Percentiles rank a stretch among this genome's conserved stretches.
These are phyloP conservation scores for Strix aluco DNA, from an alignment of 2,113 vertebrate genomes.

Conservation along the genomic window DNA sequence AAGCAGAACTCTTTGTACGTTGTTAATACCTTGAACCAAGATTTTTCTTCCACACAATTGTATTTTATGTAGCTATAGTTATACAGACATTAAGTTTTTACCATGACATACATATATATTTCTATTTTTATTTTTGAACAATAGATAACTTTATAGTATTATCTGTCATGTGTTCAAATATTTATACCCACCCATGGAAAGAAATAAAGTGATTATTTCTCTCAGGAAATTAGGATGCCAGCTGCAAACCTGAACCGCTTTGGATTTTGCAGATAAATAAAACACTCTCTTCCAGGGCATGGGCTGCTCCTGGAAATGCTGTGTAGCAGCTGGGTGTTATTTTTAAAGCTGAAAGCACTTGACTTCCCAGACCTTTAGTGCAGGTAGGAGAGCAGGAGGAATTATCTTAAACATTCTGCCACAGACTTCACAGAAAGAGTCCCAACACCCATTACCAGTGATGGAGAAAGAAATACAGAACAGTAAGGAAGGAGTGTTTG, in stretches of 20 bases:
- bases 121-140: not conserved
- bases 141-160: not conserved
- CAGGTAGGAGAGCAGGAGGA: not conserved
- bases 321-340: not conserved
- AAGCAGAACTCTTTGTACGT: not conserved
- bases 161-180: not conserved
- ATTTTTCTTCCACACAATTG: not conserved
- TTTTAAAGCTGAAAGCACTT: not conserved
- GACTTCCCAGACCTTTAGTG: not conserved
- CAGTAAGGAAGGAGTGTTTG: fast-evolving
- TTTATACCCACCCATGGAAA: not conserved
- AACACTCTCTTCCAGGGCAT: fast-evolving
- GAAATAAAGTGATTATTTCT: not conserved
- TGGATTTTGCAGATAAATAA: not conserved
- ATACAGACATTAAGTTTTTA: not conserved
- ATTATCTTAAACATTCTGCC: not conserved
- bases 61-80: not conserved
- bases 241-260: not conserved
- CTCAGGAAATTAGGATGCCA: not conserved
- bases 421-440: not conserved
- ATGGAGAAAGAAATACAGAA: not conserved
- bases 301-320: not conserved
- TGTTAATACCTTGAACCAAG: not conserved
- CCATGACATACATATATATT: not conserved
- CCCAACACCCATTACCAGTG: fast-evolving